Evolutionary conservation across 2,888 invertebrate species (phyloP).

Genomic region (Philopedon plagiatum): DNA sequence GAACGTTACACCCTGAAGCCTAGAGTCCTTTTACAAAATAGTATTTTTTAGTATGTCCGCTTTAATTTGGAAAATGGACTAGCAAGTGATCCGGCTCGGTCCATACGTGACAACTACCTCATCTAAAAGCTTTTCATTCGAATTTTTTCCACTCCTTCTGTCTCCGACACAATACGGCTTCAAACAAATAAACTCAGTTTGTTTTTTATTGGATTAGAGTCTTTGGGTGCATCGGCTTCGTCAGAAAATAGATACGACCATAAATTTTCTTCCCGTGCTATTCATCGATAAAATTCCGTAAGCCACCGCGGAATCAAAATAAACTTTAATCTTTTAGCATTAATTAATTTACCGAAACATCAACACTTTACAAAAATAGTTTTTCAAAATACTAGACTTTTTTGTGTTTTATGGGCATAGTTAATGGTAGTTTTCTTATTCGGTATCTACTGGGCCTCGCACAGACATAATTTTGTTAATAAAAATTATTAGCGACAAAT

Average conservation of each 20-base stretch:
- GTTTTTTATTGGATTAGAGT: constrained; percentile 48
- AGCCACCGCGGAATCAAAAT: constrained; percentile 27
- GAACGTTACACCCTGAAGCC: constrained; percentile 11
- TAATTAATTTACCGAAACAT: constrained; percentile 13
- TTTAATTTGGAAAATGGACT: constrained; percentile 67
- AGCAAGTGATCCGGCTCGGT: constrained; percentile 61
- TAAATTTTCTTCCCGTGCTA: constrained; percentile 29
- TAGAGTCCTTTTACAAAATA: constrained; percentile 45
- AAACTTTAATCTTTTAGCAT: constrained; percentile 35
- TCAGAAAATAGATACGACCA: constrained; percentile 34
- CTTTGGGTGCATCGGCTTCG: constrained; percentile 39
- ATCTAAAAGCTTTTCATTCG: constrained; percentile 61
- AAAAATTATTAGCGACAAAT: too few species aligned
- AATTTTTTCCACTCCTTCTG: constrained; percentile 35
- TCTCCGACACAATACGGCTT: constrained; percentile 39
- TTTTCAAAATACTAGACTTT: too few species aligned
- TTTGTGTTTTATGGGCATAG: too few species aligned
- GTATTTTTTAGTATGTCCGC: constrained; percentile 62
- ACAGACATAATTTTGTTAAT: too few species aligned
- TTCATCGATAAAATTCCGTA: constrained; percentile 5
- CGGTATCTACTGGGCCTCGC: too few species aligned
- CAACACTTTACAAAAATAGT: constrained; percentile 11
- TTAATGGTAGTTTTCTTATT: too few species aligned
- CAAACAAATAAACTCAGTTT: constrained; percentile 44
- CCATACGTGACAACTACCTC: constrained; percentile 63